Base-by-base conservation (phyloP, 2,113 vertebrate species). In the Bolborhynchus lineola region DNA sequence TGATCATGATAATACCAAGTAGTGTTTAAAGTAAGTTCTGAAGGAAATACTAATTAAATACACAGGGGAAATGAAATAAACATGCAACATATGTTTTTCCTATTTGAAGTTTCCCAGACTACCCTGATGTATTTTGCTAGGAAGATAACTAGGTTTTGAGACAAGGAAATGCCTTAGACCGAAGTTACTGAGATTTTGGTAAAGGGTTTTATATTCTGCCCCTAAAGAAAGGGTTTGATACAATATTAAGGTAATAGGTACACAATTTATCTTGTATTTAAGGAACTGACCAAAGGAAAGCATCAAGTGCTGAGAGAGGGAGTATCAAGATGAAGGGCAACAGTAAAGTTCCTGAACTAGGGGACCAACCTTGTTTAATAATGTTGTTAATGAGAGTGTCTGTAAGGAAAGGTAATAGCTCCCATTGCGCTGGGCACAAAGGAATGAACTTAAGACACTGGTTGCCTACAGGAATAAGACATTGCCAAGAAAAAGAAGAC, bases 11-110 rank as follows among this genome's bases (percentile, higher is more conserved):
- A 92, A 82, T 84, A 91, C 20, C 46, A 83, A 92, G 47, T 21
- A 71, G 74, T 84, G 39, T 72, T 95, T 92, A 79, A 96, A 89
- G 55, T 59, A 81, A 88, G 21, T 91, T 95, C 49, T 79, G 37
- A 93, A 88, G 64, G n/a, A 88, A 84, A 70, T 52, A 76, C 86
- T 92, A 93, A 86, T 95, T 79, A 95, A 93, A 93, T 47, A 35
- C 69, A 65, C 2, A 1, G 14, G 16, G 25, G 39, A 26, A 82
- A 89, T 84, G 29, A 91, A 95, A 92, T 87, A 91, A 88, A 75
- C 47, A 71, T n/a, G 18, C 62, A 91, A 57, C 0, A 0, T 91
- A 71, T 89, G 62, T 47, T 93, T 96, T 95, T 47, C 13, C 13
- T 91, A 7, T 91, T 94, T 68, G 60, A 86, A 75, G 72, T 35